Evolutionary conservation across 2,797 vertebrate genomes (phyloP).

Genomic region (Leuciscus waleckii): DNA sequence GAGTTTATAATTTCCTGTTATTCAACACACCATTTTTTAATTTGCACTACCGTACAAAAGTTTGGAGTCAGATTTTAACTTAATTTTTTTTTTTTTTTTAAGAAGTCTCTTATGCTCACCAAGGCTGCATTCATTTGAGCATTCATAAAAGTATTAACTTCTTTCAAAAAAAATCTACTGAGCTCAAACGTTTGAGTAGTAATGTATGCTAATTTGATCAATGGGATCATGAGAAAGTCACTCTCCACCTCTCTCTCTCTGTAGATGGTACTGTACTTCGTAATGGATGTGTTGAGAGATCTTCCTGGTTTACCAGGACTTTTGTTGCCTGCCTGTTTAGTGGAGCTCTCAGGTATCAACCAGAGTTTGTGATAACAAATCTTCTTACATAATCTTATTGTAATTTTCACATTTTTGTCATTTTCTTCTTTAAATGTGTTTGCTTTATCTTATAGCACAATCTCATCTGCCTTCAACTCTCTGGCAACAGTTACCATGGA

Average conservation of each 20-base stretch:
- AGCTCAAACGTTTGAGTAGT: background rate
- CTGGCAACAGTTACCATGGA: slow-evolving; percentile 93
- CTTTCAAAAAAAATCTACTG: background rate
- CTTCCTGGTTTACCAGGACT: slow-evolving; percentile 88
- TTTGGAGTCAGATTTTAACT: background rate
- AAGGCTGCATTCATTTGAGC: background rate
- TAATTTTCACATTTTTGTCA: background rate
- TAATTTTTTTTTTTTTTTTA: background rate
- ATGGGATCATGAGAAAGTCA: background rate
- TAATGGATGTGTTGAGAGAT: slow-evolving; percentile 88
- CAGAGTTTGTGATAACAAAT: background rate
- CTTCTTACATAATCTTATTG: background rate
- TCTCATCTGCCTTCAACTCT: slow-evolving; percentile 94
- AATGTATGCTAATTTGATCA: background rate
- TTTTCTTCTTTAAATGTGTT: background rate
- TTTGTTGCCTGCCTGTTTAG: slow-evolving; percentile 95
- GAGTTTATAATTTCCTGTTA: background rate
- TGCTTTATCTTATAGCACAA: slow-evolving; percentile 79
- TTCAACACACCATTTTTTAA: background rate
- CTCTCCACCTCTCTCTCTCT: slow-evolving; percentile 16
- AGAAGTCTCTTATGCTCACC: background rate
- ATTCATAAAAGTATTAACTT: background rate
- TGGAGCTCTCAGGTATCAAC: slow-evolving; percentile 88
- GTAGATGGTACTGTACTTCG: slow-evolving; percentile 92
- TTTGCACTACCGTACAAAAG: background rate